Base-by-base conservation (phyloP, 2,888 invertebrate genomes). In the Conomelus anceps region DNA sequence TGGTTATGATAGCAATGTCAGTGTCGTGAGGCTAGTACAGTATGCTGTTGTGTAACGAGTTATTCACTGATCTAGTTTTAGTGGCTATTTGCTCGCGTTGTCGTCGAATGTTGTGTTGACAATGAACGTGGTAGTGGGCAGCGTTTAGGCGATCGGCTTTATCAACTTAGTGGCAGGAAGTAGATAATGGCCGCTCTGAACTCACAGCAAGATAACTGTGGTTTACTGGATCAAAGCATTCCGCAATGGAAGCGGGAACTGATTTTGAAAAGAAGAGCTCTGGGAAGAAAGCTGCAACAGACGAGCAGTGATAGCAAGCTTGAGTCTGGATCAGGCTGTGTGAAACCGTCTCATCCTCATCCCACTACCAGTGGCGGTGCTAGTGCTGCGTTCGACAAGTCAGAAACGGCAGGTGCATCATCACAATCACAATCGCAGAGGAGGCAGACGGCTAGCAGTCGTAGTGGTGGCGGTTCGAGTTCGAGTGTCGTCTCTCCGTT, bases 161-260 rank as follows among this genome's bases (percentile, higher is more conserved):
- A 63, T 63, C 13, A 63, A n/a, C n/a, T 63, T 63, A n/a, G 63
- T 63, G n/a, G 63, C 63, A 85, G 20, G 85, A 29, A 84, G 22
- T 84, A 88, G 34, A 89, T 89, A 88, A 89, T 89, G 89, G 85
- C 86, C 7, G 86, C 89, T 88, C 24, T 41, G 11, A 89, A 89
- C 84, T 86, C 89, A 26, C 24, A 84, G 86, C 88, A 89, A 85
- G 86, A 87, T 89, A 84, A 84, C 24, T 41, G 88, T 88, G 89
- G 89, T 41, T 34, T 89, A 84, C 34, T 88, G 22, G 90, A 90
- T 89, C 90, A 89, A 89, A 90, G 91, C 91, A 93, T 96, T 93
- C 97, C 97, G 91, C 96, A 96, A 93, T 97, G 97, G 97, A 97
- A 97, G 94, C 95, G 96, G 92, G 97, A 97, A 94, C 94, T 97